These are phyloP conservation scores for Kryptopterus vitreolus DNA, from an alignment of 2,797 vertebrate genomes.

Conservation along the genomic window DNA sequence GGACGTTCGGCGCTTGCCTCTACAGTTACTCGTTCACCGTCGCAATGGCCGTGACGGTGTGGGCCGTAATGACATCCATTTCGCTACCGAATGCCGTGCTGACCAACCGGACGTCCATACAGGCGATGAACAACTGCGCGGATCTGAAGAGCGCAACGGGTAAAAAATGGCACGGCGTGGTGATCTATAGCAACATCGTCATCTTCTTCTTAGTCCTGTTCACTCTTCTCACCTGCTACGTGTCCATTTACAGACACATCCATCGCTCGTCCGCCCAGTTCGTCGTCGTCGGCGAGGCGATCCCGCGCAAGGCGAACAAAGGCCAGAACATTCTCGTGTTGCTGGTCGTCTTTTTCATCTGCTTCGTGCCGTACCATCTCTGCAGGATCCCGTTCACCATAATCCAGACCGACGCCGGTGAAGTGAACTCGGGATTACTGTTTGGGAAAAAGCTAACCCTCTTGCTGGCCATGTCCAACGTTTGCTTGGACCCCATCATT, in stretches of 20 bases:
- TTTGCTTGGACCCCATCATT: constrained; percentile 90
- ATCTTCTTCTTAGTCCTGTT: constrained; percentile 54
- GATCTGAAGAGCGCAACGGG: constrained; percentile 80
- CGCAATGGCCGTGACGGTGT: constrained; percentile 71
- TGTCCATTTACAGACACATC: constrained; percentile 69
- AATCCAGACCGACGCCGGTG: constrained; percentile 80
- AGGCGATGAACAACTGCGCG: constrained; percentile 64
- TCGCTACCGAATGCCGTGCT: constrained; percentile 86
- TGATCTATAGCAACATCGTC: constrained; percentile 74
- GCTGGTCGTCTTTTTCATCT: constrained; percentile 86
- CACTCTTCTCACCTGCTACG: constrained; percentile 71
- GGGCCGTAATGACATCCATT: constrained; percentile 73
- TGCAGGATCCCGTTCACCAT: constrained; percentile 85
- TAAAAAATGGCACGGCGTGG: constrained; percentile 78
- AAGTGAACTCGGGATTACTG: constrained; percentile 54
- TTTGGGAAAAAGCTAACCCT: constrained; percentile 72
- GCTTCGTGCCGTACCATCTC: constrained; percentile 89
- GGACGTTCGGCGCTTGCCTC: constrained; percentile 66
- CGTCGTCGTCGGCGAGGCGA: too few species aligned
- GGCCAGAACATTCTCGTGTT: constrained; percentile 74
- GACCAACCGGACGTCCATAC: constrained; percentile 65
- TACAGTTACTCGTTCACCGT: constrained; percentile 57
- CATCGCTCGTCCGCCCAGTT: constrained; percentile 73
- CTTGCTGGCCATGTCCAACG: constrained; percentile 81
- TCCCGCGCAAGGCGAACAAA: background rate